These are phyloP conservation scores for Psittacula derbiana DNA, from an alignment of 2,797 vertebrate genomes.

Conservation along the genomic window DNA sequence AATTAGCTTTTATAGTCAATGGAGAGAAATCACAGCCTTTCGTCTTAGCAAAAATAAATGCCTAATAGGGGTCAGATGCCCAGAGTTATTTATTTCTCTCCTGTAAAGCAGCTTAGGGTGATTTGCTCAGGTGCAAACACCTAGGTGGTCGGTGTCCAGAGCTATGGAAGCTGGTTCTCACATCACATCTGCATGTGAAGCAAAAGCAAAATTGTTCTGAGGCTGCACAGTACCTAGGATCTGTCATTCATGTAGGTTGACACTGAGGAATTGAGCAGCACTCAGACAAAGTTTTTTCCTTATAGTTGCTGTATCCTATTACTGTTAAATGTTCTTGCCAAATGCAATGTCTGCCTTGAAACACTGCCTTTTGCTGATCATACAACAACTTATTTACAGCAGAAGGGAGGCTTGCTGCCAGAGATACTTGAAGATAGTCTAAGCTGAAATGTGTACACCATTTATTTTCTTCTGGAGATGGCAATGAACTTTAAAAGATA, in stretches of 20 bases:
- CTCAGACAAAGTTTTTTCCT: background rate
- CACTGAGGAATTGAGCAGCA: background rate
- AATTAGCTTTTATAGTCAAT: background rate
- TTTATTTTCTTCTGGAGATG: slow-evolving; percentile 19
- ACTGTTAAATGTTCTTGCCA: slow-evolving; percentile 12
- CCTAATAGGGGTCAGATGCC: background rate
- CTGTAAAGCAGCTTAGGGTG: background rate
- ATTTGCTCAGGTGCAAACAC: background rate
- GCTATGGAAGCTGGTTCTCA: background rate
- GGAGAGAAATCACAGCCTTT: background rate
- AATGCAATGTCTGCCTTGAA: background rate
- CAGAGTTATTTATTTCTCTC: background rate
- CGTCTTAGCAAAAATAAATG: background rate
- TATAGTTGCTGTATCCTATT: background rate
- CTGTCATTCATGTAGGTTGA: background rate
- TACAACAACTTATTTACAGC: background rate
- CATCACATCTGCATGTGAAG: background rate
- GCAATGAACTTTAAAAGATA: background rate
- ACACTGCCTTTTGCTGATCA: background rate
- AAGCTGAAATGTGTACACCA: background rate
- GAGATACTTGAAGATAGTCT: background rate
- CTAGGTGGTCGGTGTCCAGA: background rate
- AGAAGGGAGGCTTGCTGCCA: background rate
- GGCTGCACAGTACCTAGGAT: background rate
- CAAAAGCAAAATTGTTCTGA: background rate